Evolutionary conservation across 1,140 invertebrate species (phyloP).

Genomic region (Papilio polyxenes): DNA sequence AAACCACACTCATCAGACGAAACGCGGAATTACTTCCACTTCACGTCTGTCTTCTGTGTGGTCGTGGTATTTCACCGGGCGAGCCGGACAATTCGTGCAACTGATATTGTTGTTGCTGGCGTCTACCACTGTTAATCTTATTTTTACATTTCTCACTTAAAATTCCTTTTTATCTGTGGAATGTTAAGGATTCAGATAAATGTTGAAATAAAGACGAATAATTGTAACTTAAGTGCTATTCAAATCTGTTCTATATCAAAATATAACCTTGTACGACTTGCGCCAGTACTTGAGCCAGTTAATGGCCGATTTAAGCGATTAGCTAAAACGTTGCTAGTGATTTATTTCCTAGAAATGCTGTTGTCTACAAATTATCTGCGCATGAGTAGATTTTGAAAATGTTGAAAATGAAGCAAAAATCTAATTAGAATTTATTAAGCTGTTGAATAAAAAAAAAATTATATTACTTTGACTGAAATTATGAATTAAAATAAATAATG

Average conservation of each 20-base stretch:
- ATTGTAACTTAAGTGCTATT: neutral
- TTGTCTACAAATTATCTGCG: neutral
- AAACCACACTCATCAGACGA: too few relatives aligned
- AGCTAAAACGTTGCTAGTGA: neutral
- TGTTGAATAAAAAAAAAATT: too few relatives aligned
- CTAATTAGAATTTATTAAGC: too few relatives aligned
- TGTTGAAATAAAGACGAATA: neutral
- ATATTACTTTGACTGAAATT: too few relatives aligned
- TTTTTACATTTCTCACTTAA: neutral
- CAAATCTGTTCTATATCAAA: slow-evolving; percentile 8
- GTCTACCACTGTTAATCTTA: neutral
- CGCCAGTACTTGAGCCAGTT: neutral
- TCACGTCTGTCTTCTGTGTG: too few relatives aligned
- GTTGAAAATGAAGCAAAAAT: neutral
- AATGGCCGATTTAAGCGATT: slow-evolving; percentile 6
- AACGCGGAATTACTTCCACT: too few relatives aligned
- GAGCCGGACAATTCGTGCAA: too few relatives aligned
- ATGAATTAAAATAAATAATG: too few relatives aligned
- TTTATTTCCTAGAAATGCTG: neutral
- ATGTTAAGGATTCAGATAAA: neutral
- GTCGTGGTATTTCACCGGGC: too few relatives aligned
- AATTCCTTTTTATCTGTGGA: neutral
- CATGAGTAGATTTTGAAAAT: neutral
- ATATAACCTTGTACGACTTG: neutral
- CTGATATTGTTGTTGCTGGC: too few relatives aligned